Evolutionary conservation across 2,888 invertebrate genomes (phyloP), one percentile per base, ranked within the genome.

Genomic region (Dryomyza anilis): DNA sequence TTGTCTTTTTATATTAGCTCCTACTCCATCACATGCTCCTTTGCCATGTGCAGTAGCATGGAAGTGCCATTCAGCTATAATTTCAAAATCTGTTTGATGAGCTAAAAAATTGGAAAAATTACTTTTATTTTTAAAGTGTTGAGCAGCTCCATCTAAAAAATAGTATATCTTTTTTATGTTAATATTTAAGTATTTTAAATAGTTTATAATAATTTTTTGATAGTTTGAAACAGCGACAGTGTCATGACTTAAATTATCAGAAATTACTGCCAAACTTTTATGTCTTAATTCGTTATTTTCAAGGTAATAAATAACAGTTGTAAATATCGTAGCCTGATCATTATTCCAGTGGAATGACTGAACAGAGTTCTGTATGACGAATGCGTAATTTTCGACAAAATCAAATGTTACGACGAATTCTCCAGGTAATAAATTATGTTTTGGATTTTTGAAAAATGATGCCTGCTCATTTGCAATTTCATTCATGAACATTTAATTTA

Each of bases 321-420:
- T 14, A 14, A 39, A 39, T 39, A 39, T 39, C n/a, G 39, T 39
- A 16, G 39, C 39, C 16, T n/a, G 39, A 39, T 39, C 39, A 6
- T 39, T 39, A 16, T 39, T 39, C 39, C 14, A 39, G 16, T 61
- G 61, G 36, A 61, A 61, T 6, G 48, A 23, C 6, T 19, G 48
- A 19, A 46, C 57, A 19, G 63, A 48, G 27, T 63, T 36, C n/a
- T 63, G 63, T 16, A 33, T 33, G 27, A 57, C 50, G 27, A 50
- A 57, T 19, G 63, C 48, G 21, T 63, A 57, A 21, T 57, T 63
- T 63, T 63, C 57, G 25, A 57, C 36, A 43, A 63, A 63, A 50
- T 63, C 63, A 56, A 43, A 14, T 5, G 29, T 46, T n/a, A 50
- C 57, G 6, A 62, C 1, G 19, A 62, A 12, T 53, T 53, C 53